Percentiles rank a stretch among this genome's conserved stretches.
Evolutionary conservation across 1,140 invertebrate genomes (phyloP).

Genomic region (Drosophila sp.): DNA sequence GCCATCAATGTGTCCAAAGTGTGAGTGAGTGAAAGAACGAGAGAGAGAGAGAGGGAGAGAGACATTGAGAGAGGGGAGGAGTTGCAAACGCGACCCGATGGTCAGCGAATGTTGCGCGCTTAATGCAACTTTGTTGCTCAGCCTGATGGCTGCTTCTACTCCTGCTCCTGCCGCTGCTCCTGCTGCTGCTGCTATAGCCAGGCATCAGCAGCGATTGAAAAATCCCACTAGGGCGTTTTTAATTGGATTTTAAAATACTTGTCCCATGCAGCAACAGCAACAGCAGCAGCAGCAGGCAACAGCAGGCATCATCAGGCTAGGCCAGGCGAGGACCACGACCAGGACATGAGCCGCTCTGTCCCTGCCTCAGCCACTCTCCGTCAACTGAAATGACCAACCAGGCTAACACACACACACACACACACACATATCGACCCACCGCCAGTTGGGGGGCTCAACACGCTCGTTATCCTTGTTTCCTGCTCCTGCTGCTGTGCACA

Average conservation of each 20-base stretch:
- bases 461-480: slow-evolving; percentile 77
- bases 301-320: slow-evolving; percentile 66
- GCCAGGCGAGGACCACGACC: slow-evolving; percentile 39
- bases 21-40: not conserved
- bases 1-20: slow-evolving; percentile 63
- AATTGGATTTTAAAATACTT: slow-evolving; percentile 82
- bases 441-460: slow-evolving; percentile 68
- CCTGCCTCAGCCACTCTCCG: slow-evolving; percentile 16
- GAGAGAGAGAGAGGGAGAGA: slow-evolving; percentile 32
- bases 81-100: slow-evolving; percentile 49
- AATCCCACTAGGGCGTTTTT: slow-evolving; percentile 74
- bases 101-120: slow-evolving; percentile 70
- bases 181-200: not conserved
- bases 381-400: slow-evolving; percentile 48
- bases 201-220: slow-evolving; percentile 72
- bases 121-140: slow-evolving; percentile 79
- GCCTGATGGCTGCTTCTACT: slow-evolving; percentile 42
- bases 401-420: slow-evolving; percentile 52
- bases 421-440: slow-evolving; percentile 64
- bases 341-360: slow-evolving; percentile 35
- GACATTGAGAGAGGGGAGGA: not conserved
- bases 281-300: slow-evolving; percentile 41
- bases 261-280: slow-evolving; percentile 56
- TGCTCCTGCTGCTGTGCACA: slow-evolving; percentile 53
- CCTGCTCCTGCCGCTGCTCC: slow-evolving; percentile 20